Base-by-base conservation (phyloP, 1,140 invertebrate genomes). In the Subanguina moxae region DNA sequence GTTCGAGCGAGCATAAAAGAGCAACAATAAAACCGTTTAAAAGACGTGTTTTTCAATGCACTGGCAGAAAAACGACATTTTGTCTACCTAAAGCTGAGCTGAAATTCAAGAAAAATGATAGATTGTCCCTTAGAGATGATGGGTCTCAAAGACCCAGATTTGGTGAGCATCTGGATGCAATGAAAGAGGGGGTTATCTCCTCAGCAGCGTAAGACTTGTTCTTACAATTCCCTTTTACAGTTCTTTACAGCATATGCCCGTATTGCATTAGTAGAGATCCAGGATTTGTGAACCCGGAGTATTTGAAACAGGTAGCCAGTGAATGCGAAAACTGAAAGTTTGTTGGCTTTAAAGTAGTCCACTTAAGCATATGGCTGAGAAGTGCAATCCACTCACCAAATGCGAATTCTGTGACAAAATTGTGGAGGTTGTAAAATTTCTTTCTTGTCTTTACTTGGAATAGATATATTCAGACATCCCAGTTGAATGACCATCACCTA, bases 351-450 rank as follows among this genome's bases (percentile, higher is more conserved):
- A n/a, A n/a, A n/a, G n/a, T n/a, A n/a, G n/a, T n/a, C n/a, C n/a
- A n/a, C n/a, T 38, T 38, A 5, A 38, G 23, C 48, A 52, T 52
- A 21, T 52, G n/a, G 48, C 48, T 52, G 48, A 19, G n/a, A 52
- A 52, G 3, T 52, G 48, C 48, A 52, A 52, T 52, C 48, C 48
- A 21, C 48, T 52, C 48, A 52, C 48, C 17, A 52, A 52, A 52
- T 52, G 48, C 48, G 48, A 52, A 52, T 52, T 52, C 17, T 52
- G 48, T 25, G 48, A 52, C 48, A 52, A 52, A 52, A 52, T 52
- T 21, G 23, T 52, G 3, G 48, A 52, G 48, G 48, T 52, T 19
- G 23, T 11, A 21, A 15, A 52, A 19, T 52, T 7, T 52, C 17
- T 7, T 7, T 52, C n/a, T 7, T 52, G 8, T 52, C 48, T 15